phyloP scores from a whole-genome alignment of 2,797 vertebrate species.

The Ctenopoma multispine region DNA sequence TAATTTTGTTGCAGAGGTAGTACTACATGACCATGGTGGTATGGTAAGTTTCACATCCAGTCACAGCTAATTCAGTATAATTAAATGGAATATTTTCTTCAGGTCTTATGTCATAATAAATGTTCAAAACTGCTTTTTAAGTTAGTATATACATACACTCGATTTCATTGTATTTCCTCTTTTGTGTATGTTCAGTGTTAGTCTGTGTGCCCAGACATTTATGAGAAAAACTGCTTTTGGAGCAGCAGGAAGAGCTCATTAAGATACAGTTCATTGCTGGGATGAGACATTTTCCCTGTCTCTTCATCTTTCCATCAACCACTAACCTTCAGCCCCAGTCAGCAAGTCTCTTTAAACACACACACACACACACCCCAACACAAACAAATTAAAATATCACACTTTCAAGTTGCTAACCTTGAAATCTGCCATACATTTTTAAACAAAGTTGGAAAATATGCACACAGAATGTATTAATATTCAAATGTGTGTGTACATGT shows the following conservation, averaged over 20 bases:
- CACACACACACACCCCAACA: too few relatives aligned
- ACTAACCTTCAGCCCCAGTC: constrained; percentile 28
- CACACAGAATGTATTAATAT: constrained; percentile 9
- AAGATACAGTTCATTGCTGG: constrained; percentile 21
- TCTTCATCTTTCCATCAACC: constrained; percentile 35
- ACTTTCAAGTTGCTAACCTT: constrained; percentile 20
- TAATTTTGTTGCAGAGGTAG: too few relatives aligned
- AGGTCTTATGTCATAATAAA: too few relatives aligned
- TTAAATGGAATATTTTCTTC: too few relatives aligned
- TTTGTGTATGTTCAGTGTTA: neutral
- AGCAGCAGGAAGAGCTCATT: constrained; percentile 33
- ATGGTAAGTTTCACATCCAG: too few relatives aligned
- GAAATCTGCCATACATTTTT: constrained; percentile 12
- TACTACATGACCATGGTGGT: too few relatives aligned
- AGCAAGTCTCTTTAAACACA: neutral
- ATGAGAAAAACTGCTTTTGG: neutral
- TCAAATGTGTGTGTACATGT: neutral
- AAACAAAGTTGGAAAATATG: constrained; percentile 9
- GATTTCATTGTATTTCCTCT: neutral
- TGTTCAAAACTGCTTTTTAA: too few relatives aligned
- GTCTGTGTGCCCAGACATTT: neutral
- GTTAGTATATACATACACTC: too few relatives aligned
- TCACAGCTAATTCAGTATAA: too few relatives aligned
- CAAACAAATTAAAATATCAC: neutral
- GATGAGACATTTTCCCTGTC: constrained; percentile 6